Base-by-base conservation (phyloP, 2,888 invertebrate species). In the Boloria selene region DNA sequence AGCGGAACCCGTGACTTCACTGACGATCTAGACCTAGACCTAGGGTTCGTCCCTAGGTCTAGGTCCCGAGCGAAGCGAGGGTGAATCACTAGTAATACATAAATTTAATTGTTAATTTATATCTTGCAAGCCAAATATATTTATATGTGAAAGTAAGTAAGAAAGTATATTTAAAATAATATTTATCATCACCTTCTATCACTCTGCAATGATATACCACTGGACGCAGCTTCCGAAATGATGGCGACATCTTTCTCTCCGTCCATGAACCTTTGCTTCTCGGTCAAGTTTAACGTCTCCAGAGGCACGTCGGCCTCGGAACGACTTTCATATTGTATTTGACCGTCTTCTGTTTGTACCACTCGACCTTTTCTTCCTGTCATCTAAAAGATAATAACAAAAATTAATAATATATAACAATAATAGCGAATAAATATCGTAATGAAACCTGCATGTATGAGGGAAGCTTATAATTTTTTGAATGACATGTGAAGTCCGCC, bases 191-290 rank as follows among this genome's bases (percentile, higher is more conserved):
- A 90, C 92, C 92, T 94, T 63, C 98, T 93, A 85, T 99, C 99
- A 76, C 99, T 98, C 84, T 99, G 99, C 69, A 99, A 89, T 0
- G 98, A 98, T 77, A 99, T 98, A 84, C 99, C 99, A 73, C 98
- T 98, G 74, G 98, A 98, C 5, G 99, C 99, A 0, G 99, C 99
- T 88, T 99, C 99, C 0, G 99, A 99, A 74, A 99, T 99, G 77
- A 99, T 99, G 44, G 99, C 99, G 31, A 99, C 97, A 80, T 97
- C 97, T 89, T 99, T 99, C 85, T 98, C 97, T 0, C 98, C 99
- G 85, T 98, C 97, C 99, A 99, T 99, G 89, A 99, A 99, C 69
- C 96, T 93, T 77, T 95, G 94, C 85, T 96, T 96, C 88, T 97
- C 97, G 1, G 98, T 98, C 65, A 99, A 94, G 92, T 99, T 99